Conservation (phyloP, 2,797 vertebrate species). For the Myiotriccus ornatus region DNA sequence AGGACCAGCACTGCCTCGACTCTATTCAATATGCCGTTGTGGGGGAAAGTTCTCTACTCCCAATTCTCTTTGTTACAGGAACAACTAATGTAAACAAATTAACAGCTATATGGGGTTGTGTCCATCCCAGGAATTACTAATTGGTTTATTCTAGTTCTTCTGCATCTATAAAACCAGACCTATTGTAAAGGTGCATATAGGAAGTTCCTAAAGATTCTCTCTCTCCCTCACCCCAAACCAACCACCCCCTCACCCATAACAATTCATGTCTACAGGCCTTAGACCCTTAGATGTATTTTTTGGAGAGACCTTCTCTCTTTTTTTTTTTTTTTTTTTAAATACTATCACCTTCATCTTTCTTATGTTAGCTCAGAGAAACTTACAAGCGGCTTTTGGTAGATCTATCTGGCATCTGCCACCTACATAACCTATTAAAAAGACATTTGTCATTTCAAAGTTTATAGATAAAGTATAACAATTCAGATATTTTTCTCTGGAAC, state of each 20-base stretch:
- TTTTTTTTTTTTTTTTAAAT: background rate
- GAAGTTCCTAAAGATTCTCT: background rate
- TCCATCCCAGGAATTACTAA: background rate
- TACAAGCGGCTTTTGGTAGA: background rate
- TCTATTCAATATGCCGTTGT: background rate
- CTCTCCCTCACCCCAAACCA: background rate
- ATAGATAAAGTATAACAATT: background rate
- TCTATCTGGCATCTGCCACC: background rate
- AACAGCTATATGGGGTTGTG: background rate
- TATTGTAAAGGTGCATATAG: background rate
- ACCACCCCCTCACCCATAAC: fast-evolving
- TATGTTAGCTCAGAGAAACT: background rate
- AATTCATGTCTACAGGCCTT: background rate
- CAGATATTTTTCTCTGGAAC: fast-evolving
- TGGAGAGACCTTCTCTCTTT: background rate
- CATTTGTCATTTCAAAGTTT: fast-evolving
- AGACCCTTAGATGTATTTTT: background rate
- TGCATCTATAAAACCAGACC: background rate
- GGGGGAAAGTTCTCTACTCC: background rate
- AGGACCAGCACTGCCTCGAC: background rate
- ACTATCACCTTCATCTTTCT: background rate
- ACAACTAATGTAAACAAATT: background rate
- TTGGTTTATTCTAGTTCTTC: background rate
- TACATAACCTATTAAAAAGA: background rate
- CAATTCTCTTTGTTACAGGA: background rate